Evolutionary conservation across 1,140 invertebrate species (phyloP).

Genomic region (Monomorium pharaonis): DNA sequence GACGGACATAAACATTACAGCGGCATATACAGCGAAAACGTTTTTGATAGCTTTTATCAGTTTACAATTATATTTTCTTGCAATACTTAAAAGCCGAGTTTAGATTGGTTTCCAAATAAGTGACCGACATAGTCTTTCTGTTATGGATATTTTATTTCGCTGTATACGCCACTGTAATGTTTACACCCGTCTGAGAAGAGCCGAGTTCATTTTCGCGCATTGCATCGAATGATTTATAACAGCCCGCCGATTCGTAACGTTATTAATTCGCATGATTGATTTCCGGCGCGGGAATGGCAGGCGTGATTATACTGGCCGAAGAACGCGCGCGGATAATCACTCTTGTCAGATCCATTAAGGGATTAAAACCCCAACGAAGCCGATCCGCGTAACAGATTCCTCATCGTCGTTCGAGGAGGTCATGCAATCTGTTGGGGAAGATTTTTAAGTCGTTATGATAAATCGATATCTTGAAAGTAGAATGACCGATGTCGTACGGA

Average conservation of each 20-base stretch:
- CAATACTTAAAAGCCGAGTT: not conserved
- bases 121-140: not conserved
- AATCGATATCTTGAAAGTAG: slow-evolving; percentile 24
- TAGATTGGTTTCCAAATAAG: not conserved
- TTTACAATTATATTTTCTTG: not conserved
- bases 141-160: not conserved
- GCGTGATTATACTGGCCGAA: slow-evolving; percentile 59
- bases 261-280: slow-evolving; percentile 72
- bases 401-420: slow-evolving; percentile 52
- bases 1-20: too few relatives aligned
- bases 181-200: slow-evolving; percentile 30
- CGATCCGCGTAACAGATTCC: slow-evolving; percentile 57
- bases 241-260: slow-evolving; percentile 65
- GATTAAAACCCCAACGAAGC: slow-evolving; percentile 57
- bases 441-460: slow-evolving; percentile 55
- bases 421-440: slow-evolving; percentile 45
- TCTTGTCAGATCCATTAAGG: slow-evolving; percentile 60
- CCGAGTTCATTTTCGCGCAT: slow-evolving; percentile 64
- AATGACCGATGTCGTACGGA: slow-evolving; percentile 11
- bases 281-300: slow-evolving; percentile 59
- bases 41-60: not conserved
- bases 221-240: slow-evolving; percentile 66
- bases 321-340: slow-evolving; percentile 51
- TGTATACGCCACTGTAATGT: not conserved
- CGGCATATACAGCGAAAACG: too few relatives aligned